Conservation (phyloP, 1,140 invertebrate genomes). For the Lepidurus packardi region DNA sequence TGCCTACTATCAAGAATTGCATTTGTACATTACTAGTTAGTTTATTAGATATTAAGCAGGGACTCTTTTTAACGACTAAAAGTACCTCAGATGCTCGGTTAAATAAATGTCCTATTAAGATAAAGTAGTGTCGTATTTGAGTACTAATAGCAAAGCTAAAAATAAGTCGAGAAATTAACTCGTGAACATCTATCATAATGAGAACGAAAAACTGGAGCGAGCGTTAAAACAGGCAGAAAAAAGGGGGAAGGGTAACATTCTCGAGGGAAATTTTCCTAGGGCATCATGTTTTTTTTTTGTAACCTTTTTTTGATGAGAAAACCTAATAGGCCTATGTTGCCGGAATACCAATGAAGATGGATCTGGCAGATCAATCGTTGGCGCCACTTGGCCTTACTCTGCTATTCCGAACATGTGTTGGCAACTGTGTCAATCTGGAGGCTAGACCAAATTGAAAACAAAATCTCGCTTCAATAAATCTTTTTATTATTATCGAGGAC, state of each 20-base stretch:
- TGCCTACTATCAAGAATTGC: no score
- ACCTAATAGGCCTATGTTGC: conserved; percentile 18
- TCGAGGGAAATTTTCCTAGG: conserved; percentile 12
- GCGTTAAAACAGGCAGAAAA: neutral
- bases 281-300: neutral
- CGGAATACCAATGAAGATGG: conserved; percentile 14
- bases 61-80: no score
- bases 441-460: conserved; percentile 15
- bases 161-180: neutral
- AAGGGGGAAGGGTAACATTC: conserved; percentile 10
- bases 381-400: conserved; percentile 17
- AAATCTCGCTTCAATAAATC: neutral
- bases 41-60: no score
- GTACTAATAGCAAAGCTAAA: neutral
- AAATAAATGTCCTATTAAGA: no score
- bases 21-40: no score
- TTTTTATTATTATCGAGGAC: neutral
- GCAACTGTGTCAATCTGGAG: conserved; percentile 21
- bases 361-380: neutral
- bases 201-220: neutral
- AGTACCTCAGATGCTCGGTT: no score
- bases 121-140: no score
- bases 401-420: conserved; percentile 19
- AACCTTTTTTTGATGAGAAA: conserved; percentile 4
- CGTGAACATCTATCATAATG: neutral